Percentiles rank a stretch among this genome's conserved stretches.
phyloP scores from a whole-genome alignment of 2,797 vertebrate genomes.

The Esox masquinongy region DNA sequence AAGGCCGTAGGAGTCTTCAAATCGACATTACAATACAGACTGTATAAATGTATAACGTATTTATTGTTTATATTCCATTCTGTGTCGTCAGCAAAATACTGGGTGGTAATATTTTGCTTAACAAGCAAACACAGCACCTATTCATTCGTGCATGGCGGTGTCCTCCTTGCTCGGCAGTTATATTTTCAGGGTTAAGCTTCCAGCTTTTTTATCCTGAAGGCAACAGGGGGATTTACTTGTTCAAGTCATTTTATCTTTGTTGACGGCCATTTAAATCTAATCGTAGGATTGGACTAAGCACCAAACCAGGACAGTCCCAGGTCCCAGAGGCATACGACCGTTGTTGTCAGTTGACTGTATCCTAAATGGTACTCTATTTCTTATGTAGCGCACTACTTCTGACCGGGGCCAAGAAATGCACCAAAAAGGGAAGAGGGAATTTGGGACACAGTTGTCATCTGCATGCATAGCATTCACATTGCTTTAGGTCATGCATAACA shows the following conservation, averaged over 20 bases:
- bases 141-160: neutral
- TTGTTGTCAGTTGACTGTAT: neutral
- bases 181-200: neutral
- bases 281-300: constrained; percentile 19
- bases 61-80: neutral
- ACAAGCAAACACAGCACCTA: neutral
- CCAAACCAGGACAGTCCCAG: constrained; percentile 27
- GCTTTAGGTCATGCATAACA: constrained; percentile 64
- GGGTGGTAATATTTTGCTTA: neutral
- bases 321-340: neutral
- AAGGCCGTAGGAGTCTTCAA: neutral
- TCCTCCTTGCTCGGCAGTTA: constrained; percentile 2
- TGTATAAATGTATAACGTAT: neutral
- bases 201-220: neutral
- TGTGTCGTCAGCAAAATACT: neutral
- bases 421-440: neutral
- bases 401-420: neutral
- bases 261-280: constrained; percentile 30
- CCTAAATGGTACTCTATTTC: neutral
- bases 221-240: neutral
- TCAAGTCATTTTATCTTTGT: constrained; percentile 27
- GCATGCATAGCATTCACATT: constrained; percentile 15
- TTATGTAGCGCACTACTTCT: neutral
- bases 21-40: neutral
- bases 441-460: neutral